Evolutionary conservation across 2,888 invertebrate genomes (phyloP).

Genomic region (Gisinianus flammeolus): DNA sequence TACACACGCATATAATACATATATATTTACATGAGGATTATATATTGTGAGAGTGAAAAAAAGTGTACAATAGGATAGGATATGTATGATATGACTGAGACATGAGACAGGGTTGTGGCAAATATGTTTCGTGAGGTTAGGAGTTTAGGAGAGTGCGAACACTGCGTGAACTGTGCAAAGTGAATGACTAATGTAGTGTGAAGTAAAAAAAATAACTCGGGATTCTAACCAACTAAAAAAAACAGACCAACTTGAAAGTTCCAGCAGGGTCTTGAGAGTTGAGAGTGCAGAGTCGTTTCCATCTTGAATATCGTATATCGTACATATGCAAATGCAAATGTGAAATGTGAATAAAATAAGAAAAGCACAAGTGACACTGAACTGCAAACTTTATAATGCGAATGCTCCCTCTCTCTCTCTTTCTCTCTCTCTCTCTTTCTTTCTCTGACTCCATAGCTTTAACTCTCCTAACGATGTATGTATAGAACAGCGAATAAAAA

Average conservation of each 20-base stretch:
- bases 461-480: conserved; percentile 2
- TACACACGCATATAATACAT: too few relatives aligned
- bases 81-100: too few relatives aligned
- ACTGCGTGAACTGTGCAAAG: conserved; percentile 13
- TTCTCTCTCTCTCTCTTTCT: background rate
- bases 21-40: too few relatives aligned
- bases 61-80: background rate
- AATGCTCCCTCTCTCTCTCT: background rate
- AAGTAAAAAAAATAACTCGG: conserved; percentile 27
- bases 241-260: background rate
- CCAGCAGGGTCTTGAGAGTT: background rate
- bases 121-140: background rate
- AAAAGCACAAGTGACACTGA: conserved; percentile 25
- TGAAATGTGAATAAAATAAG: too few relatives aligned
- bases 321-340: background rate
- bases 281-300: background rate
- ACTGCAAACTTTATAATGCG: background rate
- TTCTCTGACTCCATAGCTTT: background rate
- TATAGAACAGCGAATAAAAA: too few relatives aligned
- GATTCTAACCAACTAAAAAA: too few relatives aligned
- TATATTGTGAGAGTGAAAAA: too few relatives aligned
- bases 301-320: background rate
- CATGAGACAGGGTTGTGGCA: background rate
- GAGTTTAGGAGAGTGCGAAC: conserved; percentile 1
- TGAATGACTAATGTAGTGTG: conserved; percentile 32